Percentiles rank a stretch among this genome's conserved stretches.
Conservation (phyloP, 1,140 invertebrate species). For the Nasonia longicornis region DNA sequence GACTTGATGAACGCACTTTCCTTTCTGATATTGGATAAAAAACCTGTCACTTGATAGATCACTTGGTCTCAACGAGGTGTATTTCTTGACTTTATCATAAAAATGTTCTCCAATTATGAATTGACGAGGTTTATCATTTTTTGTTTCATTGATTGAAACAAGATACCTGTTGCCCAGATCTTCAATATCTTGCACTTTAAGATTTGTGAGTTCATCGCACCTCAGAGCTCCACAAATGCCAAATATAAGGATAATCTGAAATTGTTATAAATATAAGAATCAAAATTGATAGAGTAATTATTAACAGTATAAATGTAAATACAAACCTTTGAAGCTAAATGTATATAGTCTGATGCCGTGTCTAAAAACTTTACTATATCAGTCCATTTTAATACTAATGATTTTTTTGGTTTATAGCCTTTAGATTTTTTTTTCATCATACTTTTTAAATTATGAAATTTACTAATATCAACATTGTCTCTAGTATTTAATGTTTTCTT, state of each 20-base stretch:
- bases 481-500: conserved; percentile 27
- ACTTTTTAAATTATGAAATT: conserved; percentile 28
- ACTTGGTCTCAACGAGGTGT: conserved; percentile 4
- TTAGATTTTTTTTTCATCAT: background rate
- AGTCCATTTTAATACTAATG: too few relatives aligned
- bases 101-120: conserved; percentile 19
- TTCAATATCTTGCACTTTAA: too few relatives aligned
- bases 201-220: too few relatives aligned
- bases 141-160: conserved; percentile 3
- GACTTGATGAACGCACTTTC: conserved; percentile 34
- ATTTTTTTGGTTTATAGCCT: too few relatives aligned
- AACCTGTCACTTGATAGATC: conserved; percentile 4
- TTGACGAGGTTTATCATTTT: background rate
- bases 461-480: conserved; percentile 22
- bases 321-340: too few relatives aligned
- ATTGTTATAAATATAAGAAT: too few relatives aligned
- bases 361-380: too few relatives aligned
- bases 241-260: too few relatives aligned
- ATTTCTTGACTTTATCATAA: conserved; percentile 25
- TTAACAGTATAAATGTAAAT: too few relatives aligned
- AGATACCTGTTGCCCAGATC: background rate
- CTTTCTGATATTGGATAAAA: conserved; percentile 9
- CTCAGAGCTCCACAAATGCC: too few relatives aligned
- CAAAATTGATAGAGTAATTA: too few relatives aligned
- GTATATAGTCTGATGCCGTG: too few relatives aligned